Base-by-base conservation (phyloP, 2,113 vertebrate species). In the Falcunculus frontatus region DNA sequence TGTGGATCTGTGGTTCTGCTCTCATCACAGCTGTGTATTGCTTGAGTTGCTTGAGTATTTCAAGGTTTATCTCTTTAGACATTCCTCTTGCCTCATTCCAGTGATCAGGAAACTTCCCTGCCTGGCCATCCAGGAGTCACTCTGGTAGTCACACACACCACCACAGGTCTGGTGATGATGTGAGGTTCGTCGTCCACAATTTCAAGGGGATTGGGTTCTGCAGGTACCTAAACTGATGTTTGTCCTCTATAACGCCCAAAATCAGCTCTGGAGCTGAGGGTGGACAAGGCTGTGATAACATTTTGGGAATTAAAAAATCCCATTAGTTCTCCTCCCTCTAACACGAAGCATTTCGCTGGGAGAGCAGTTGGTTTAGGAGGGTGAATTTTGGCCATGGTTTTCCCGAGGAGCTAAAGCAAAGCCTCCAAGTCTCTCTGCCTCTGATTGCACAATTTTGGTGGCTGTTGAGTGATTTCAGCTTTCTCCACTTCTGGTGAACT, bases 111-210 rank as follows among this genome's bases (percentile, higher is more conserved):
- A 49, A 35, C 41, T 47, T 69, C 41, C 41, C 47, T 69, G 25
- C 41, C 70, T 76, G 26, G 15, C 55, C 41, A 55, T 55, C 7
- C 25, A 41, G 70, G 53, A 83, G 41, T 46, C 39, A 19, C 30
- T 55, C 26, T 35, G 17, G 20, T n/a, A 6, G 39, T 83, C n/a
- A 47, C n/a, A 10, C 60, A 11, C 23, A 59, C 20, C 62, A 39
- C 25, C 10, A 4, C 21, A 16, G 68, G 13, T 18, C 68, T 85
- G n/a, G 19, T 11, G 27, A 7, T 25, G 47, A 14, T n/a, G 8
- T 0, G 1, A 35, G 44, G 32, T 39, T 90, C 0, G 0, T 76
- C 3, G 0, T 25, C 47, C 6, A 20, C 26, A n/a, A 4, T 35
- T 56, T 35, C 41, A 30, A 63, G 46, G 49, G 65, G 25, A 18